Conservation (phyloP, 53 echinoderm and acorn worm genomes). For the Temnopleurus reevesii region DNA sequence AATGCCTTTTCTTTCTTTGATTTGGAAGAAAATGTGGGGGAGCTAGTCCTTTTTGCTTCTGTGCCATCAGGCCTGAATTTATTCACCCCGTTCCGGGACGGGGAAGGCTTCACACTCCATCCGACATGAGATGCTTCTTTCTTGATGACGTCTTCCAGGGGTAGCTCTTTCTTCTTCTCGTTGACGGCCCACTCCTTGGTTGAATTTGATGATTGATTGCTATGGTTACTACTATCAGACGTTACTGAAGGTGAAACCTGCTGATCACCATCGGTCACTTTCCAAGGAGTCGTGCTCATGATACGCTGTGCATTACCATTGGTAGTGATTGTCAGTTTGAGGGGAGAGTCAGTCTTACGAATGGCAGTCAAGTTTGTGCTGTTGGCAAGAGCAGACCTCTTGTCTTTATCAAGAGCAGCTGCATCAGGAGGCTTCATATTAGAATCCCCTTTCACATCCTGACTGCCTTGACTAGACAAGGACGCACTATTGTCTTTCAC, state of each 20-base stretch:
- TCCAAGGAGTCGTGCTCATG: conserved; percentile 83
- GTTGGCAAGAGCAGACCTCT: conserved; percentile 76
- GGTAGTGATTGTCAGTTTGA: conserved; percentile 96
- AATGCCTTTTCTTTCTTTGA: not conserved
- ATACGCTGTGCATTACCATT: conserved; percentile 83
- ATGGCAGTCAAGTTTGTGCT: conserved; percentile 83
- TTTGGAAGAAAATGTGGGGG: not conserved
- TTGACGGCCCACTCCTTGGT: conserved; percentile 93
- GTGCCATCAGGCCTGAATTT: conserved; percentile 34
- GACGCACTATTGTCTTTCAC: conserved; percentile 46
- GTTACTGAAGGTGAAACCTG: conserved; percentile 88
- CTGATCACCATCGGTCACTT: conserved; percentile 69
- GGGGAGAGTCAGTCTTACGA: conserved; percentile 86
- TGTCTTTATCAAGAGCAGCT: conserved; percentile 1
- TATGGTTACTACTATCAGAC: conserved; percentile 89
- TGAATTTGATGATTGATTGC: conserved; percentile 84
- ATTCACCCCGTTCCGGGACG: conserved; percentile 30
- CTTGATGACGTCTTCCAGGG: conserved; percentile 61
- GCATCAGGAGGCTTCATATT: conserved; percentile 59
- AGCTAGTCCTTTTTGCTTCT: not conserved
- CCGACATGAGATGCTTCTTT: conserved; percentile 72
- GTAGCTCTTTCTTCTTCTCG: conserved; percentile 73
- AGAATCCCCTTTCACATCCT: conserved; percentile 36
- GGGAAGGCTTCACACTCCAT: conserved; percentile 70
- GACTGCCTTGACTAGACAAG: conserved; percentile 39